These are phyloP conservation scores for Heliconius hewitsoni DNA, from an alignment of 1,140 invertebrate genomes.

Conservation along the genomic window DNA sequence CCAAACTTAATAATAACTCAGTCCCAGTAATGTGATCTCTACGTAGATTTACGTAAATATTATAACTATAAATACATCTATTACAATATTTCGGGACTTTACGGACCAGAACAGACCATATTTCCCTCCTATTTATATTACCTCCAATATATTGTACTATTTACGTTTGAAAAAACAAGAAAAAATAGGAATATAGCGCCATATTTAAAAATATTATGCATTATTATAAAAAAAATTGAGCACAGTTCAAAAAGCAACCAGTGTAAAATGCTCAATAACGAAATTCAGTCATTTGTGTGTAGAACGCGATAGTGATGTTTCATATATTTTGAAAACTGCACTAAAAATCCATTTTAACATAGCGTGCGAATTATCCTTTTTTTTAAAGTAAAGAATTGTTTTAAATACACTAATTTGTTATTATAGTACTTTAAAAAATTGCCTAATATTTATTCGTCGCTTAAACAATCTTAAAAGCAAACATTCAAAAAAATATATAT, in stretches of 20 bases:
- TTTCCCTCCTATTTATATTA: slow-evolving; percentile 32
- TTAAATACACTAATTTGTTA: not conserved
- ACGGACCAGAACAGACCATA: slow-evolving; percentile 35
- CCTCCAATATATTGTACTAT: slow-evolving; percentile 32
- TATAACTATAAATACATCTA: slow-evolving; percentile 20
- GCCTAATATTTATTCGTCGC: slow-evolving; percentile 6
- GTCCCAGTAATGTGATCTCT: slow-evolving; percentile 36
- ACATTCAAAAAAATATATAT: not conserved
- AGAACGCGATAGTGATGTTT: not conserved
- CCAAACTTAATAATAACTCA: slow-evolving; percentile 31
- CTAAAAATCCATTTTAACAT: not conserved
- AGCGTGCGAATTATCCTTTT: slow-evolving; percentile 7
- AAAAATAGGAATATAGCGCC: slow-evolving; percentile 28
- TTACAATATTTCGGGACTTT: slow-evolving; percentile 20
- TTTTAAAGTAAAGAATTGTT: not conserved
- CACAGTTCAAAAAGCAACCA: slow-evolving; percentile 41
- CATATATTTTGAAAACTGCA: not conserved
- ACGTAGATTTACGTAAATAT: slow-evolving; percentile 24
- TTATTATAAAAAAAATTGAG: slow-evolving; percentile 44
- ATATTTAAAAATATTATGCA: slow-evolving; percentile 27
- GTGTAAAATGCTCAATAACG: slow-evolving; percentile 37
- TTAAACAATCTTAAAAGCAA: not conserved
- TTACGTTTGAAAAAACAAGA: slow-evolving; percentile 24
- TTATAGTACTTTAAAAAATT: not conserved
- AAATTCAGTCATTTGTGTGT: slow-evolving; percentile 32